Evolutionary conservation across 2,888 invertebrate species (phyloP).

Genomic region (Thyatira batis): DNA sequence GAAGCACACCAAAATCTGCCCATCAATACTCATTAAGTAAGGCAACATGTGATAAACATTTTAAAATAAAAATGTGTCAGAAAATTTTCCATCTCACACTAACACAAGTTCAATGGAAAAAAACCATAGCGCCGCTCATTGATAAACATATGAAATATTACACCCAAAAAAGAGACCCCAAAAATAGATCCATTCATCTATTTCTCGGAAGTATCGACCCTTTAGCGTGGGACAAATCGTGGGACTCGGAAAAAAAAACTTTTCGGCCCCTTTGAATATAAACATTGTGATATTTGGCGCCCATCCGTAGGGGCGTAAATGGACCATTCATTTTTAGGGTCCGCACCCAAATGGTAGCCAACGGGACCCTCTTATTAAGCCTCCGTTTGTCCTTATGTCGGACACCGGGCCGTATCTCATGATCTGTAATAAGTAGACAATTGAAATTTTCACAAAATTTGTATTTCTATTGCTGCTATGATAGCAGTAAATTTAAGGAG

Average conservation of each 20-base stretch:
- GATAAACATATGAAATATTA: conserved; percentile 19
- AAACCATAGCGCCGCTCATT: conserved; percentile 29
- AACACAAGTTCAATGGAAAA: conserved; percentile 10
- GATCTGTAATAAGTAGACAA: no score
- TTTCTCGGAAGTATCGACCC: conserved; percentile 49
- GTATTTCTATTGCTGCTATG: no score
- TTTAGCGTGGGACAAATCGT: conserved; percentile 16
- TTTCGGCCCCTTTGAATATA: conserved; percentile 28
- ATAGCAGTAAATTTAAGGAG: no score
- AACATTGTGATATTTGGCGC: conserved; percentile 36
- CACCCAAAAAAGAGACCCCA: conserved; percentile 14
- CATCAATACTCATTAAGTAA: background rate
- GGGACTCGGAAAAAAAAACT: conserved; percentile 27
- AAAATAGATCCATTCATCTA: conserved; percentile 22
- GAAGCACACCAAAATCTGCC: no score
- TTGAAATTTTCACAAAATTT: no score
- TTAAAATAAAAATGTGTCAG: background rate
- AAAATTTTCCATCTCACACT: conserved; percentile 4
- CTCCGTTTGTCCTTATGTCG: no score
- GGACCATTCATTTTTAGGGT: conserved; percentile 25
- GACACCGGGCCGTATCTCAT: no score
- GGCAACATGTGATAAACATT: background rate
- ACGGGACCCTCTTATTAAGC: no score
- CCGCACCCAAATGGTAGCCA: no score
- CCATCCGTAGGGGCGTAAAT: conserved; percentile 31